These are phyloP conservation scores for Cryptus viduatorius DNA, from an alignment of 2,888 invertebrate species.

Conservation along the genomic window DNA sequence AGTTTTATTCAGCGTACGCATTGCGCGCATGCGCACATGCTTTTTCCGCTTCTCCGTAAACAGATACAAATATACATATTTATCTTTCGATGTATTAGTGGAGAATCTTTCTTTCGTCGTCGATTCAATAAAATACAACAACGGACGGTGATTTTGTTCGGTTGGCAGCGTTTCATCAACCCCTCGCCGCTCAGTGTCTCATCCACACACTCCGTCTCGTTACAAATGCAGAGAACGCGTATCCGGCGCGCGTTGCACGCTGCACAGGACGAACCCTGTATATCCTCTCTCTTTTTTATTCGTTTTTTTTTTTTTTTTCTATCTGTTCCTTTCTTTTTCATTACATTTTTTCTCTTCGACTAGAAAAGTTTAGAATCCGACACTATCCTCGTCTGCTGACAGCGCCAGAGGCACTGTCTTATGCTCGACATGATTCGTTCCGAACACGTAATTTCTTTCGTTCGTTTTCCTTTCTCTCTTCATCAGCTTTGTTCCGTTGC, in stretches of 20 bases:
- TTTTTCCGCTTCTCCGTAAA: slow-evolving; percentile 3
- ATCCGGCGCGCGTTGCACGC: slow-evolving; percentile 77
- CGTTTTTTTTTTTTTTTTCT: slow-evolving; percentile 31
- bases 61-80: slow-evolving; percentile 2
- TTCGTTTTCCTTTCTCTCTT: slow-evolving; percentile 61
- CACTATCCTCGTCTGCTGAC: not conserved
- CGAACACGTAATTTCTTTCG: slow-evolving; percentile 39
- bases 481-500: slow-evolving; percentile 64
- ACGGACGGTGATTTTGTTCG: slow-evolving; percentile 40
- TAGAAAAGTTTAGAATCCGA: slow-evolving; percentile 1
- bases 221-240: slow-evolving; percentile 82
- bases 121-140: slow-evolving; percentile 37
- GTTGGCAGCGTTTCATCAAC: slow-evolving; percentile 34
- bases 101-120: slow-evolving; percentile 13
- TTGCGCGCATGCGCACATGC: slow-evolving; percentile 32
- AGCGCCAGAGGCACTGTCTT: not conserved
- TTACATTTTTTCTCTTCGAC: slow-evolving; percentile 55
- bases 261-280: slow-evolving; percentile 44
- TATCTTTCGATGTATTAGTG: not conserved
- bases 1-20: slow-evolving; percentile 50
- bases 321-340: slow-evolving; percentile 39
- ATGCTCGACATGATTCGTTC: slow-evolving; percentile 17
- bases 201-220: slow-evolving; percentile 75
- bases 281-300: slow-evolving; percentile 54
- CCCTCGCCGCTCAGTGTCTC: slow-evolving; percentile 49